Percentiles rank a stretch among this genome's conserved stretches.
phyloP scores from a whole-genome alignment of 1,140 invertebrate genomes.

The Ridgeia piscesae region DNA sequence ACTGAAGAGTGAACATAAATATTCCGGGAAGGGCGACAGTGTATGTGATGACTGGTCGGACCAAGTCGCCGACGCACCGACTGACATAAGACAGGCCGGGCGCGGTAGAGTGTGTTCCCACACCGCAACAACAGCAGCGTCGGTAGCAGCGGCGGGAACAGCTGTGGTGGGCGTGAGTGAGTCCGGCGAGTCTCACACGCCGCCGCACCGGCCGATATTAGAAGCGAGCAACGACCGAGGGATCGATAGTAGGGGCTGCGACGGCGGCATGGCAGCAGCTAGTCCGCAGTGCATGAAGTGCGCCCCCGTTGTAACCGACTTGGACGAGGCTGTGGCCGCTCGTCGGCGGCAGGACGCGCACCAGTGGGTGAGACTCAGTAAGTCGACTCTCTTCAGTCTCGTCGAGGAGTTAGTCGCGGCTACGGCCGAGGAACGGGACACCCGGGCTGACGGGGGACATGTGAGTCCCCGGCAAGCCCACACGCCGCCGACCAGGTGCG shows the following conservation, averaged over 20 bases:
- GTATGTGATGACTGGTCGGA: background rate
- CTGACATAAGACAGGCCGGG: background rate
- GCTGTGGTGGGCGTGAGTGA: background rate
- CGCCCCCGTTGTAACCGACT: background rate
- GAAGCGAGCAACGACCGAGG: background rate
- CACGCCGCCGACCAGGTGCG: background rate
- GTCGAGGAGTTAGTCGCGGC: slow-evolving; percentile 9
- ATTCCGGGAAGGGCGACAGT: background rate
- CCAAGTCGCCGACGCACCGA: background rate
- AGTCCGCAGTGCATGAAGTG: slow-evolving; percentile 3
- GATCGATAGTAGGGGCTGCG: background rate
- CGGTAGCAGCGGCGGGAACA: background rate
- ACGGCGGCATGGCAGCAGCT: background rate
- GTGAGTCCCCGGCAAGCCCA: background rate
- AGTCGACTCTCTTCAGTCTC: slow-evolving; percentile 8
- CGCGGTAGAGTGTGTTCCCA: background rate
- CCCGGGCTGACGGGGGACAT: background rate
- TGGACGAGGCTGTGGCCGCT: background rate
- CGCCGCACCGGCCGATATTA: background rate
- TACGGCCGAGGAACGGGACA: background rate
- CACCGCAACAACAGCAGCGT: background rate
- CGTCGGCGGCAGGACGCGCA: slow-evolving; percentile 2
- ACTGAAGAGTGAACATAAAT: background rate
- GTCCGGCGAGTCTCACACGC: background rate
- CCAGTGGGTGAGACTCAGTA: slow-evolving; percentile 16